These are phyloP conservation scores for Cossypha niveicapilla DNA, from an alignment of 2,797 vertebrate species.

Conservation along the genomic window DNA sequence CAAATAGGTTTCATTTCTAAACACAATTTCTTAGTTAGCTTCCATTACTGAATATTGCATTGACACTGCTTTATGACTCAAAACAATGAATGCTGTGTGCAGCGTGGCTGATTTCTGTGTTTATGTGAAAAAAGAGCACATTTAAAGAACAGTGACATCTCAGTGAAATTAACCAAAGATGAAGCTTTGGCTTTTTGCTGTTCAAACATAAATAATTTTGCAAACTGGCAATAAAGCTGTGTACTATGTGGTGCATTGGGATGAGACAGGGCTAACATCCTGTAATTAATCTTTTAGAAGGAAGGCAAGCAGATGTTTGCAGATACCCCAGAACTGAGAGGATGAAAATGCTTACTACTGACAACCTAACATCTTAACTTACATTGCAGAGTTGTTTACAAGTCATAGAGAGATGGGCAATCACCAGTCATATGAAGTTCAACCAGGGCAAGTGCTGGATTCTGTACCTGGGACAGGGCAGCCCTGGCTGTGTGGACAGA, in stretches of 20 bases:
- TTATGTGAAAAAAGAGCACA: constrained; percentile 58
- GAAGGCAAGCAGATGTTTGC: constrained; percentile 35
- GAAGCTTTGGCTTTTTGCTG: constrained; percentile 75
- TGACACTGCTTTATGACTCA: constrained; percentile 59
- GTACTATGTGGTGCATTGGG: constrained; percentile 11
- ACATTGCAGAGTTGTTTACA: constrained; percentile 63
- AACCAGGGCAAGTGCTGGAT: not conserved
- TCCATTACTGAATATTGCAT: constrained; percentile 34
- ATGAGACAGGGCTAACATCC: constrained; percentile 13
- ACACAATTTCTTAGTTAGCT: constrained; percentile 44
- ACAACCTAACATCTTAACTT: constrained; percentile 7
- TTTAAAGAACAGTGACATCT: constrained; percentile 65
- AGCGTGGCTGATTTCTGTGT: constrained; percentile 52
- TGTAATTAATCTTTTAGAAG: constrained; percentile 17
- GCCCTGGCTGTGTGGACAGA: not conserved
- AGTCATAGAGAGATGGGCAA: not conserved
- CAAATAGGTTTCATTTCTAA: constrained; percentile 53
- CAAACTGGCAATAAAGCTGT: constrained; percentile 74
- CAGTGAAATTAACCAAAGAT: constrained; percentile 88
- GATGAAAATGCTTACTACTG: not conserved
- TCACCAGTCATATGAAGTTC: not conserved
- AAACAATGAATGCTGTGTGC: constrained; percentile 50
- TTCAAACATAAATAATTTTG: constrained; percentile 57
- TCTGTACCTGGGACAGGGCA: not conserved
- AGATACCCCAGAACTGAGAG: not conserved